Evolutionary conservation across 23 tunicate genomes (phyloP), one percentile per base, ranked within the genome.

Genomic region (Aplidium turbinatum): DNA sequence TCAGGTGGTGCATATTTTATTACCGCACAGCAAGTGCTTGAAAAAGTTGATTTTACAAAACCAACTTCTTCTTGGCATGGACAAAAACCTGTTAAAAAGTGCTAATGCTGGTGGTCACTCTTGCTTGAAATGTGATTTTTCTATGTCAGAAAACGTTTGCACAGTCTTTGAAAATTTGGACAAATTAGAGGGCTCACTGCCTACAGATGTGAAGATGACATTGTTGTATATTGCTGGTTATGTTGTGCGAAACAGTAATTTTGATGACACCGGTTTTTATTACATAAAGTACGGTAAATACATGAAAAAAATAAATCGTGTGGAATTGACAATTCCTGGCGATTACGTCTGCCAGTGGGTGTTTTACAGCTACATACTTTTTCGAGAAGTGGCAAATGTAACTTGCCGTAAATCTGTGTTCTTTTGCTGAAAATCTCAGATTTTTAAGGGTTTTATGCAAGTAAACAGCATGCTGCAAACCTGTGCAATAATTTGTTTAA

Each of bases 301-400:
- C 21, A 35, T 66, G 11, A 22, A 66, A 24, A 38, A 9, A 35
- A 3, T 66, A 38, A 66, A 66, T 66, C 51, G 50, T 3, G 72
- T 50, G 2, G 21, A 36, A 16, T 66, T 66, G 27, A n/a, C 6
- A 35, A 26, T 66, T 9, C 51, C 72, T 22, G 72, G 72, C 36
- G 72, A 66, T 22, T 38, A 31, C 11, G 72, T 66, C 7, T 66
- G 50, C 26, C 50, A 35, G 26, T 66, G 50, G 72, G 24, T 22
- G 4, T 35, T 66, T 36, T 66, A 35, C n/a, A 35, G 72, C 51
- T 66, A 38, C 30, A 66, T 66, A 11, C 19, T 38, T 5, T 66
- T 66, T 36, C 51, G 38, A 7, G 29, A 66, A 35, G 22, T 66
- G 6, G 72, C 29, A 38, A 21, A 22, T 6, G 7, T 11, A 38